These are phyloP conservation scores for Tonatia bakeri DNA, from an alignment of 2,113 vertebrate genomes.

Conservation along the genomic window DNA sequence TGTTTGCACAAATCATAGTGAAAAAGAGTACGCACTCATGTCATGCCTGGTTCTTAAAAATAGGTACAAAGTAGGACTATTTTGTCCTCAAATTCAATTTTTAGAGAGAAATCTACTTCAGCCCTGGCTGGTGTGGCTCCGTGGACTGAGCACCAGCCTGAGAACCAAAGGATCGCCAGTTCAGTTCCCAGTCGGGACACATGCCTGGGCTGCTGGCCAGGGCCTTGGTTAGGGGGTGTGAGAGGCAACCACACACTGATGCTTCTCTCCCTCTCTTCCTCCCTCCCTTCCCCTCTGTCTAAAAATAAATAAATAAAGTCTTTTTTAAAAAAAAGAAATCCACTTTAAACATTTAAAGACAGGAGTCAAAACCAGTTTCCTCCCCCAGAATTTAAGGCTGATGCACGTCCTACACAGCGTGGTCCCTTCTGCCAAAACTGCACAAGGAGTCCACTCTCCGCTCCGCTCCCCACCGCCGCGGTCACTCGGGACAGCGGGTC, in stretches of 20 bases:
- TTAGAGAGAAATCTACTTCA: not conserved
- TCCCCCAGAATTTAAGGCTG: not conserved
- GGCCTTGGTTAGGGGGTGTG: too few species aligned
- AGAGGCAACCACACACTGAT: too few species aligned
- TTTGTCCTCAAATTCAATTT: not conserved
- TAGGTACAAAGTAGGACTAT: not conserved
- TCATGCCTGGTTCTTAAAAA: not conserved
- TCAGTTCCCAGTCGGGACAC: too few species aligned
- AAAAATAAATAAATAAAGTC: too few species aligned
- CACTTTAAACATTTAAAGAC: not conserved
- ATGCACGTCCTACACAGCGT: accelerated
- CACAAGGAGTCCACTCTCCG: not conserved
- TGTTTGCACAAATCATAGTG: not conserved
- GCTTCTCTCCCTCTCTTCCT: too few species aligned
- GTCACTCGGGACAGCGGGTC: not conserved
- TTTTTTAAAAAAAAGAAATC: not conserved
- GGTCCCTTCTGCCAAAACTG: not conserved
- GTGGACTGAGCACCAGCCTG: too few species aligned
- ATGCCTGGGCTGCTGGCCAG: too few species aligned
- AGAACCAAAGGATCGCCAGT: too few species aligned
- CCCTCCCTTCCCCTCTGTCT: too few species aligned
- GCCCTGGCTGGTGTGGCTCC: too few species aligned
- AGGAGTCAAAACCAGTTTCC: not conserved
- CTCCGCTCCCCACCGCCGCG: accelerated
- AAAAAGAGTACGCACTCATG: accelerated